Percentiles rank a stretch among this genome's conserved stretches.
Conservation (phyloP, 2,113 vertebrate genomes). For the Dipodomys merriami region DNA sequence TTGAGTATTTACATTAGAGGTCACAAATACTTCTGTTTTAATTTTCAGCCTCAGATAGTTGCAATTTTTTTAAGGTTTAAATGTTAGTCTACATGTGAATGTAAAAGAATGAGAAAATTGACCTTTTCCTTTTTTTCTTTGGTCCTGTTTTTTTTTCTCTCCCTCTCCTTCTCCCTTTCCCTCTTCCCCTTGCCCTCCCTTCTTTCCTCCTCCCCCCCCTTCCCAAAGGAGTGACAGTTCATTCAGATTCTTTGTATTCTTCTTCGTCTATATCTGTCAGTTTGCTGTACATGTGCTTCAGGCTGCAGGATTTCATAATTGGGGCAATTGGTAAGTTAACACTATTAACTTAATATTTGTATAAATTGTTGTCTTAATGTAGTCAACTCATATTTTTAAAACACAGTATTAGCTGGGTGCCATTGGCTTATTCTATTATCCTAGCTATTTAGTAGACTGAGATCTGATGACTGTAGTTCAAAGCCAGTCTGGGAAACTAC, state of each 20-base stretch:
- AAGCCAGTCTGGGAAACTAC: too few relatives aligned
- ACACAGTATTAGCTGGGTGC: too few relatives aligned
- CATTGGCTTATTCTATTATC: too few relatives aligned
- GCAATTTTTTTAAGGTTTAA: neutral
- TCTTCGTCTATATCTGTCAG: slow-evolving; percentile 99
- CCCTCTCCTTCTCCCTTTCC: too few relatives aligned
- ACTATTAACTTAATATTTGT: slow-evolving; percentile 20
- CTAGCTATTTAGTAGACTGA: too few relatives aligned
- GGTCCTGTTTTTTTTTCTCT: neutral
- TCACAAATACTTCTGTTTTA: neutral
- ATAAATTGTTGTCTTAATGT: slow-evolving; percentile 20
- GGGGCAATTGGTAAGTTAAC: slow-evolving; percentile 95
- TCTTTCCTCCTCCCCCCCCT: neutral
- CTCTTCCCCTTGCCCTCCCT: too few relatives aligned
- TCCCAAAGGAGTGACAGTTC: slow-evolving; percentile 96
- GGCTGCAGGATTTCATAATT: slow-evolving; percentile 94
- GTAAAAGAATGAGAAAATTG: slow-evolving; percentile 58
- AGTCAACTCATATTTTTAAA: neutral
- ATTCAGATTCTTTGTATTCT: slow-evolving; percentile 99
- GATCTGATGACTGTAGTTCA: too few relatives aligned
- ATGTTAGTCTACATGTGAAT: neutral
- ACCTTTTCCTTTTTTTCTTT: slow-evolving; percentile 50
- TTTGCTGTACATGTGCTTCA: slow-evolving; percentile 96
- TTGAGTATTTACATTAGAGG: neutral
- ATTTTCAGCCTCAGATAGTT: neutral